A percentile compares a stretch with the other conserved stretches of the same genome.
Evolutionary conservation across 2,888 invertebrate species (phyloP).

Genomic region (Machimus atricapillus): DNA sequence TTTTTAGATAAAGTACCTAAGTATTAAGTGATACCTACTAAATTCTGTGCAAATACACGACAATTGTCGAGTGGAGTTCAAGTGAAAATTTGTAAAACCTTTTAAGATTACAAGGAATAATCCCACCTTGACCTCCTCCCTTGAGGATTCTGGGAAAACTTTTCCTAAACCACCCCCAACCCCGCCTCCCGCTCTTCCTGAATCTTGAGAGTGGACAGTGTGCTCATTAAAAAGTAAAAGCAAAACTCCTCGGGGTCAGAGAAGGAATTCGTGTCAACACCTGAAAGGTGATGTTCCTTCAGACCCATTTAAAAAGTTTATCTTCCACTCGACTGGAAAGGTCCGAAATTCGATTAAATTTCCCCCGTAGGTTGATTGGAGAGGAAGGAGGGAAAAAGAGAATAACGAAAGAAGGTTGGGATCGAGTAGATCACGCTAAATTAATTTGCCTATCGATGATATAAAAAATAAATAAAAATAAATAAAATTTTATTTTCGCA

Average conservation of each 20-base stretch:
- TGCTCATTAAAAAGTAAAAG: background rate
- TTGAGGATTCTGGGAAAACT: background rate
- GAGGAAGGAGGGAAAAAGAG: background rate
- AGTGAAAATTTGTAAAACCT: background rate
- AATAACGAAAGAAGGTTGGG: background rate
- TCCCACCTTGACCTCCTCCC: background rate
- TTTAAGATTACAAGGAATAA: background rate
- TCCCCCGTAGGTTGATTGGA: background rate
- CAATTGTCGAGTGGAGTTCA: background rate
- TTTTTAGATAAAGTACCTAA: too few species aligned
- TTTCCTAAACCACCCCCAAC: background rate
- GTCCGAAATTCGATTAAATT: background rate
- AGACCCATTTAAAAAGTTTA: background rate
- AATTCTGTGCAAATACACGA: background rate
- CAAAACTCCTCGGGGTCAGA: background rate
- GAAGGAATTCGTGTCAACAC: background rate
- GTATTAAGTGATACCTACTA: background rate
- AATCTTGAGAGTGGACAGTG: background rate
- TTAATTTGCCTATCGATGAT: slow-evolving; percentile 24
- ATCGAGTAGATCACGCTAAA: background rate
- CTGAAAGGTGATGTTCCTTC: background rate
- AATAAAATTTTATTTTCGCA: background rate
- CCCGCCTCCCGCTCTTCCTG: background rate
- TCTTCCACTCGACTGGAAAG: background rate
- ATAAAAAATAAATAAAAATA: too few species aligned